Evolutionary conservation across 1,140 invertebrate species (phyloP).

Genomic region (Pseudomyrmex flavicornis): DNA sequence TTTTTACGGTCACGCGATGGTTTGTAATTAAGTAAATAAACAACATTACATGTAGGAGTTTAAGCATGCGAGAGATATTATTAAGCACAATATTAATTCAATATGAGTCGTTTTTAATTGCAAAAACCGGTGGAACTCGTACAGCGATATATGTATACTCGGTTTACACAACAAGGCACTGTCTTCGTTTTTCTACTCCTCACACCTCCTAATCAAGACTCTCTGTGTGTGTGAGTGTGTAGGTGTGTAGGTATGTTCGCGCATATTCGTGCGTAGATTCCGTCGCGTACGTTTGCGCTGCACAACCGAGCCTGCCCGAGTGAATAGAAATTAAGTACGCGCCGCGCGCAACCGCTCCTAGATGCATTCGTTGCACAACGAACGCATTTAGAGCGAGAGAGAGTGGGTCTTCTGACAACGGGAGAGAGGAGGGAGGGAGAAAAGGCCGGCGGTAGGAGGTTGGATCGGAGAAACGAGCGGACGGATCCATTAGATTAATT

Average conservation of each 20-base stretch:
- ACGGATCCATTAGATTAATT: slow-evolving; percentile 75
- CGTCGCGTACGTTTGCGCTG: slow-evolving; percentile 52
- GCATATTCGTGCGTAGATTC: slow-evolving; percentile 28
- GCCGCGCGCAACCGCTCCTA: slow-evolving; percentile 72
- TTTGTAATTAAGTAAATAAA: too few relatives aligned
- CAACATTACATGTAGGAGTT: too few relatives aligned
- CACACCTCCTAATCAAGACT: too few relatives aligned
- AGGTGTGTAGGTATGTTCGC: not conserved
- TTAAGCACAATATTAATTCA: not conserved
- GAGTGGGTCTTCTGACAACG: not conserved
- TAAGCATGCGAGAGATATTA: too few relatives aligned
- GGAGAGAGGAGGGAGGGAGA: not conserved
- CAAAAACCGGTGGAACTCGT: too few relatives aligned
- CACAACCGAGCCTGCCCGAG: slow-evolving; percentile 9
- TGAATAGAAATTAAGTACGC: slow-evolving; percentile 77
- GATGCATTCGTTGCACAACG: slow-evolving; percentile 77
- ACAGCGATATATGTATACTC: too few relatives aligned
- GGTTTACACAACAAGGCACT: too few relatives aligned
- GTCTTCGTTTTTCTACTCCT: not conserved
- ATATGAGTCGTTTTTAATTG: too few relatives aligned
- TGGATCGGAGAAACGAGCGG: slow-evolving; percentile 46
- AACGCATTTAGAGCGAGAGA: slow-evolving; percentile 54
- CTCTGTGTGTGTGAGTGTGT: too few relatives aligned
- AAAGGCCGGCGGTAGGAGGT: not conserved
- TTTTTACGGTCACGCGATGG: not conserved